Base-by-base conservation (phyloP, 2,113 vertebrate species). In the Cariama cristata region DNA sequence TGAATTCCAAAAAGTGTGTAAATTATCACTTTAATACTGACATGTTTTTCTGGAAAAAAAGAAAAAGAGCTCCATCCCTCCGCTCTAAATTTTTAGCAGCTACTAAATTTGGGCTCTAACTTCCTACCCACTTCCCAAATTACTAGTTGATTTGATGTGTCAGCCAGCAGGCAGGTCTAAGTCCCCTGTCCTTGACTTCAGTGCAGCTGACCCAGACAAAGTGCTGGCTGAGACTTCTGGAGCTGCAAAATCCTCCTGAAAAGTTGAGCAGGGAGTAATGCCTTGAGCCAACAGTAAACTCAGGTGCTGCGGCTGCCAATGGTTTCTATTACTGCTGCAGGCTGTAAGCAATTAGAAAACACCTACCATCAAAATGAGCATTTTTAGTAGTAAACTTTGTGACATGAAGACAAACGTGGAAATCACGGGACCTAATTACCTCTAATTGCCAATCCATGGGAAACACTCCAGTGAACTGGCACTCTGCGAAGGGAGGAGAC, bases 401-500 rank as follows among this genome's bases (percentile, higher is more conserved):
- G 97, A 97, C 97, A 93, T 72, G 96, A 97, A 97, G 96, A 98
- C 98, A 98, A 98, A 98, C 71, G 96, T 8, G 42, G 96, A 98
- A 97, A 97, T 97, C 97, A 94, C 95, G 96, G 97, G 96, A 92
- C 96, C 97, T 97, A 97, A 98, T 98, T 98, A 97, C 80, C 69
- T 40, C 62, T 98, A 98, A 98, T 98, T 98, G 96, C 95, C 72
- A 95, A 93, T 95, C 98, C 97, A 91, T 84, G 91, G 98, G 97
- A 98, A 98, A 97, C 97, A 79, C 96, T 85, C 97, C 92, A 97
- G 97, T 67, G 92, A 98, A 93, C 97, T 98, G 98, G 98, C 97
- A 96, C 92, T 98, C 96, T 94, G 93, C 91, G 94, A 94, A 96
- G 69, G 86, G 88, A 97, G 98, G 96, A 98, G 97, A 98, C 97